Evolutionary conservation across 2,888 invertebrate species (phyloP), one percentile per base, ranked within the genome.

Genomic region (Drosophila longiperda): DNA sequence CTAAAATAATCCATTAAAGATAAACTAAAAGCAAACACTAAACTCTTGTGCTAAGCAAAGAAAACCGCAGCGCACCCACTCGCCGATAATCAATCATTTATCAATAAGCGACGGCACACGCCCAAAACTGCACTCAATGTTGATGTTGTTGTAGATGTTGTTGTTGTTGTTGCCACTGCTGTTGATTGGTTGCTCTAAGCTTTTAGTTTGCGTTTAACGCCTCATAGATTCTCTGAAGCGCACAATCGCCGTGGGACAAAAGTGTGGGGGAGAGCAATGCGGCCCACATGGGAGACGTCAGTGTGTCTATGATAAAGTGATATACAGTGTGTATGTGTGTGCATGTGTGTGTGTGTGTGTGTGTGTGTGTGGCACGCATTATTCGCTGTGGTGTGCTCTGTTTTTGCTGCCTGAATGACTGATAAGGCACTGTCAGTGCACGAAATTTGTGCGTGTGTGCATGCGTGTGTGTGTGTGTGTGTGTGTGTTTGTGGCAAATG

Each of bases 181-280:
- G 70, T 80, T 72, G 69, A 74, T 73, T 82, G 78, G 76, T 78
- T 81, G 69, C 72, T 69, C 59, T 59, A 73, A 88, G 89, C 89
- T 87, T 87, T 87, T 87, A 87, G 89, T 82, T 87, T 88, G 87
- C 82, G 89, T 86, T 87, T 88, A 87, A 87, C 89, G 89, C 89
- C 89, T 86, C 82, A 88, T 82, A 69, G 87, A 82, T 73, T 87
- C 74, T 77, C 73, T 75, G 87, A 87, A 87, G 85, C 83, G 74
- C 66, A 50, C 79, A 75, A 75, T 67, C 55, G 73, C 23, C 32
- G 38, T 26, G 50, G 8, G 34, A 9, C n/a, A n/a, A n/a, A n/a
- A 36, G n/a, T 12, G 53, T 12, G 53, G 5, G 32, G n/a, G 50
- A 11, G 48, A 12, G 40, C 32, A 63, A 68, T 42, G 40, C 63